phyloP scores from a whole-genome alignment of 2,888 invertebrate genomes.

The Sicus ferrugineus region DNA sequence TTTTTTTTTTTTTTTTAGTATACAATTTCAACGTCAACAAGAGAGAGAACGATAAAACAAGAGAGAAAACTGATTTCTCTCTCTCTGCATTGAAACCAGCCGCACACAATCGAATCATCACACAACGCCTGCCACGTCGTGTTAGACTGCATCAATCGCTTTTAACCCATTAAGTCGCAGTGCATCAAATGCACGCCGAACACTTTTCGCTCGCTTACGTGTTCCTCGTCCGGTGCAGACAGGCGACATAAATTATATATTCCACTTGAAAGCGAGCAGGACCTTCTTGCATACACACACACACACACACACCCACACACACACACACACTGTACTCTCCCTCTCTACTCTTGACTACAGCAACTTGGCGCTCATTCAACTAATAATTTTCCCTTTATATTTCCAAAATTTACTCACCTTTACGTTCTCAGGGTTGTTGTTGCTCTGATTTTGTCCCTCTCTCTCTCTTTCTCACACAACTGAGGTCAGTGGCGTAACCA shows the following conservation, averaged over 20 bases:
- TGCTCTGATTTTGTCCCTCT: not conserved
- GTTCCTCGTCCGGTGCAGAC: slow-evolving; percentile 59
- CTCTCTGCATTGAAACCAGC: not conserved
- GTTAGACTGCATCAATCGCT: slow-evolving; percentile 36
- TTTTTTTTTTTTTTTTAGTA: too few species aligned
- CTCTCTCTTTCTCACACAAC: not conserved
- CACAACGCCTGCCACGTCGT: not conserved
- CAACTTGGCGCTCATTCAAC: slow-evolving; percentile 59
- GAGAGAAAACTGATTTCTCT: not conserved
- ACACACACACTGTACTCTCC: not conserved
- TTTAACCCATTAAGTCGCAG: slow-evolving; percentile 41
- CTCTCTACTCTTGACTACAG: slow-evolving; percentile 42
- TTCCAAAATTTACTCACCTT: slow-evolving; percentile 41
- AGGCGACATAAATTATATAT: slow-evolving; percentile 54
- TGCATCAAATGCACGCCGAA: slow-evolving; percentile 35
- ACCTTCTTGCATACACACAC: not conserved
- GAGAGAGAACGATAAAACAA: too few species aligned
- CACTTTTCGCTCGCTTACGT: slow-evolving; percentile 36
- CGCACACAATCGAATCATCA: not conserved
- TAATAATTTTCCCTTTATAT: slow-evolving; percentile 60
- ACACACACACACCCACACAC: not conserved
- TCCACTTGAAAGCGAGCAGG: slow-evolving; percentile 9
- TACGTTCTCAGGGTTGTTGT: slow-evolving; percentile 1
- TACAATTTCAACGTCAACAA: too few species aligned
- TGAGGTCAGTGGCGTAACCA: too few species aligned